Evolutionary conservation across 2,797 vertebrate species (phyloP), one percentile per base, ranked within the genome.

Genomic region (Helostoma temminkii): DNA sequence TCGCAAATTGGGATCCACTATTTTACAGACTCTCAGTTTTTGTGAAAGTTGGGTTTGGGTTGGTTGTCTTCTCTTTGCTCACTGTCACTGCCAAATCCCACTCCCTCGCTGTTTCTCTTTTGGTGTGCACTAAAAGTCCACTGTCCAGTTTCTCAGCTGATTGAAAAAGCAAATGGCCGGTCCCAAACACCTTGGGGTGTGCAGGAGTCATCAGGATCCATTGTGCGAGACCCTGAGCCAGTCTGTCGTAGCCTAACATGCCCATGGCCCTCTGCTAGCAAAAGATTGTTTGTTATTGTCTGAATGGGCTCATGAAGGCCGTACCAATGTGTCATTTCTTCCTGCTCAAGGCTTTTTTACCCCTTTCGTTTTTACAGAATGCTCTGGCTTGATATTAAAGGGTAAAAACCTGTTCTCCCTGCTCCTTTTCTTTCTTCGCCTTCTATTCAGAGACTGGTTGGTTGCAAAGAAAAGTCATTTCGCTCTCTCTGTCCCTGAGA

Each of bases 391-490:
- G 72, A 71, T 87, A 93, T 91, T 92, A 81, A 87, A 82, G 82
- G 82, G 83, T 89, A 89, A 91, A 88, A 89, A 81, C 80, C 82
- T 66, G 61, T 84, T 92, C 83, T 90, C 78, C 67, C 73, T 73
- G 78, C 71, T 83, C 46, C 65, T 73, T 87, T 81, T 72, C 82
- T 87, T 90, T 80, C 84, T 89, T 86, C 82, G 80, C 78, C 80
- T 86, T 65, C 82, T 76, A 87, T 92, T 92, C 89, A 88, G 84
- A 87, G 73, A 74, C 77, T 72, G n/a, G n/a, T 46, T 0, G 64
- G 83, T 84, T 22, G 86, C 80, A 87, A 88, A 88, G 87, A 89
- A 90, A 92, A 90, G 91, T 91, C 77, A 92, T 93, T 93, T 90
- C 85, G 77, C 85, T 90, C 81, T 78, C 79, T 87, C 74, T 83